phyloP scores from a whole-genome alignment of 2,888 invertebrate genomes.

The Volucella zonaria region DNA sequence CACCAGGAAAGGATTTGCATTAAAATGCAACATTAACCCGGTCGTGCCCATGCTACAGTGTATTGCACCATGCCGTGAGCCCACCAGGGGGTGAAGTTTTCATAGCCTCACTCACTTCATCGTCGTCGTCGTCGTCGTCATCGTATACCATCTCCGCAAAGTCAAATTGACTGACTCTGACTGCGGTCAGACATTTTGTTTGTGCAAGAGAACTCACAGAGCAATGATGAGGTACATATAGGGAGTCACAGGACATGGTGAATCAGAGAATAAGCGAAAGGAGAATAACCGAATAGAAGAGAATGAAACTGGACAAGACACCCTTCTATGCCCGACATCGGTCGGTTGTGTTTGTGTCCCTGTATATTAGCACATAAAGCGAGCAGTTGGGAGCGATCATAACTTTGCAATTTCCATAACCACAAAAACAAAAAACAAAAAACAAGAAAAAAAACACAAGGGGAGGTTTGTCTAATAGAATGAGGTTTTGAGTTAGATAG shows the following conservation, averaged over 20 bases:
- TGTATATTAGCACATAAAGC: conserved; percentile 58
- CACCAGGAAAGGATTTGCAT: conserved; percentile 70
- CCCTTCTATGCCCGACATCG: background rate
- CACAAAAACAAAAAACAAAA: conserved; percentile 61
- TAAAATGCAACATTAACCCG: conserved; percentile 71
- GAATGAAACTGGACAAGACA: background rate
- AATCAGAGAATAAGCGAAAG: too few relatives aligned
- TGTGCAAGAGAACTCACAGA: conserved; percentile 34
- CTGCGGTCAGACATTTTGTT: conserved; percentile 70
- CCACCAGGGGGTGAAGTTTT: conserved; percentile 7
- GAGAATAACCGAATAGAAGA: background rate
- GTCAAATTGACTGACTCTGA: conserved; percentile 73
- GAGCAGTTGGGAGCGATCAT: conserved; percentile 69
- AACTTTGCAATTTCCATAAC: conserved; percentile 73
- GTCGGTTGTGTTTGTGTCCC: background rate
- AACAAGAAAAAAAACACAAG: conserved; percentile 18
- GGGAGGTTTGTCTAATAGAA: conserved; percentile 11
- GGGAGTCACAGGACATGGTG: too few relatives aligned
- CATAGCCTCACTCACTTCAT: conserved; percentile 68
- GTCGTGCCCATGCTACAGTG: background rate
- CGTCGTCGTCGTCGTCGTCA: conserved; percentile 14
- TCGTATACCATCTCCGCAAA: conserved; percentile 64
- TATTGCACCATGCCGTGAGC: too few relatives aligned
- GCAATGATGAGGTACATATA: background rate
- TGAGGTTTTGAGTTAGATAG: too few relatives aligned